phyloP scores from a whole-genome alignment of 2,888 invertebrate species.

The Sesamia inferens region DNA sequence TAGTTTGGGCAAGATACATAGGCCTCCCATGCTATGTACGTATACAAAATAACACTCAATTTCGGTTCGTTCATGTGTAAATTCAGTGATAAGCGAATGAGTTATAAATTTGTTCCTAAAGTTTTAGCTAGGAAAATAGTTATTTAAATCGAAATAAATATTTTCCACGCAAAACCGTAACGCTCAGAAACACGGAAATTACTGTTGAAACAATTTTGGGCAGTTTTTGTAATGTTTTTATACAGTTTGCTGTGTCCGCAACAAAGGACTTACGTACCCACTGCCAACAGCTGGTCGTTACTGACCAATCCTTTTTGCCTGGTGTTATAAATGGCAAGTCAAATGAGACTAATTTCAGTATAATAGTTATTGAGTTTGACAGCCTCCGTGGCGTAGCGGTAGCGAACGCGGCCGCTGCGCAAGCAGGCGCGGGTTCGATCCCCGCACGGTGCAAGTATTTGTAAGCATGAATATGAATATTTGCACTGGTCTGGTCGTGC shows the following conservation, averaged over 20 bases:
- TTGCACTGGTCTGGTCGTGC: too few species aligned
- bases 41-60: constrained; percentile 19
- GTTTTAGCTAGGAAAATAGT: too few species aligned
- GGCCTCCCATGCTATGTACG: neutral
- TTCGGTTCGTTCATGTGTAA: constrained; percentile 32
- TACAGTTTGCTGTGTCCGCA: constrained; percentile 31
- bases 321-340: constrained; percentile 33
- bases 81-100: constrained; percentile 37
- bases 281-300: constrained; percentile 52
- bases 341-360: constrained; percentile 41
- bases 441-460: too few species aligned
- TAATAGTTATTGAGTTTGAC: constrained; percentile 34
- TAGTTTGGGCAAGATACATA: constrained; percentile 1
- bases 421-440: too few species aligned
- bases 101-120: constrained; percentile 23
- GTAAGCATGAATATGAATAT: too few species aligned
- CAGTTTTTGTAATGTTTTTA: constrained; percentile 43
- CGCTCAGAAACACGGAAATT: constrained; percentile 30
- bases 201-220: constrained; percentile 41
- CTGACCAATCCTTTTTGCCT: constrained; percentile 30
- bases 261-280: constrained; percentile 30
- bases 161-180: neutral
- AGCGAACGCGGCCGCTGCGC: too few species aligned
- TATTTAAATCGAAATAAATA: too few species aligned
- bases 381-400: too few species aligned